phyloP scores from a whole-genome alignment of 2,888 invertebrate genomes.

The Leucania comma region DNA sequence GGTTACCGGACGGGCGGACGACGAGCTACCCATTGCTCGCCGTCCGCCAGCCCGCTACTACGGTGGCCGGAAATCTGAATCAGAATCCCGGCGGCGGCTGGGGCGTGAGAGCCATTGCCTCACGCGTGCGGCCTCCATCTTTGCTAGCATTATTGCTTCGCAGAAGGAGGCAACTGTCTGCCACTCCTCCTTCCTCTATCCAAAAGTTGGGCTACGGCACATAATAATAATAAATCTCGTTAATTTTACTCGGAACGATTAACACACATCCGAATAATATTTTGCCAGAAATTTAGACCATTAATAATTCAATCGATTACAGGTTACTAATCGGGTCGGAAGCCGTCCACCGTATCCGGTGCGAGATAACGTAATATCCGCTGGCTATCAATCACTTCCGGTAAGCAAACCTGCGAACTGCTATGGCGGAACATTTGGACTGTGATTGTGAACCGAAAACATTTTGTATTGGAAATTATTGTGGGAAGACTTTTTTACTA shows the following conservation, averaged over 20 bases:
- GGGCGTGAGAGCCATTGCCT: too few relatives aligned
- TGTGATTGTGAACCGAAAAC: neutral
- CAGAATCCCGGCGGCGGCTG: too few relatives aligned
- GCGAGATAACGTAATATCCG: constrained; percentile 79
- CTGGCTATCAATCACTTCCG: constrained; percentile 66
- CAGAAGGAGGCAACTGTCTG: too few relatives aligned
- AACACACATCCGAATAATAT: neutral
- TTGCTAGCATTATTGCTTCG: too few relatives aligned
- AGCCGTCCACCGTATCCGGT: constrained; percentile 68
- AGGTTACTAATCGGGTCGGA: constrained; percentile 65
- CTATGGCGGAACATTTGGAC: constrained; percentile 27
- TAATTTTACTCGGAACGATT: neutral
- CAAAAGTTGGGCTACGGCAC: too few relatives aligned
- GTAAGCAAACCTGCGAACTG: constrained; percentile 46
- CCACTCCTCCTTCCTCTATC: too few relatives aligned
- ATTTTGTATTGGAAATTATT: neutral
- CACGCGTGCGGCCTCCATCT: too few relatives aligned
- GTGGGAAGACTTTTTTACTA: too few relatives aligned
- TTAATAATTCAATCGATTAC: constrained; percentile 48
- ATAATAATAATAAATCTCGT: neutral
- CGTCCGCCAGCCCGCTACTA: too few relatives aligned
- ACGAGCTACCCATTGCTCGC: too few relatives aligned
- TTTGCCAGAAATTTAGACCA: constrained; percentile 3
- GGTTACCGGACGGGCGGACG: too few relatives aligned
- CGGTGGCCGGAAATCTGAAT: too few relatives aligned